phyloP scores from a whole-genome alignment of 2,888 invertebrate species.

The Onchidella celtica region DNA sequence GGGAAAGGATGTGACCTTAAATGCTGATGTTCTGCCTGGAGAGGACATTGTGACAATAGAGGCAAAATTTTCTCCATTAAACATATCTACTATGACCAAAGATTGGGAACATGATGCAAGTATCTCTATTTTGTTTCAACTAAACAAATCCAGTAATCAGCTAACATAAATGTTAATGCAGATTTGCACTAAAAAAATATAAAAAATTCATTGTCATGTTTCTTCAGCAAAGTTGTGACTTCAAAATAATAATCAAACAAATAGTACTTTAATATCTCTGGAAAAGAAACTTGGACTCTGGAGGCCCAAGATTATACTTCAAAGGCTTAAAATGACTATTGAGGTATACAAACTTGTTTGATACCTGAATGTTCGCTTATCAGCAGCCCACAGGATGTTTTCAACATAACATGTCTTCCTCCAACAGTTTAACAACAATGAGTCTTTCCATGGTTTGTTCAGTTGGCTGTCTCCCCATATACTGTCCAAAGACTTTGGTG shows the following conservation, averaged over 20 bases:
- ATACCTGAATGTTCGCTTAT: too few relatives aligned
- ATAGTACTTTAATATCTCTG: too few relatives aligned
- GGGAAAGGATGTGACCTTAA: background rate
- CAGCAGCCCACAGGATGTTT: too few relatives aligned
- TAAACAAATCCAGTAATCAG: background rate
- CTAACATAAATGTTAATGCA: background rate
- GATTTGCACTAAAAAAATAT: too few relatives aligned
- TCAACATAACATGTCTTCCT: too few relatives aligned
- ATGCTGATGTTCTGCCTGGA: conserved; percentile 4
- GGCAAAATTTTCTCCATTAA: conserved; percentile 24
- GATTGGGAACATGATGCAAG: conserved; percentile 46
- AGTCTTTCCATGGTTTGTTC: conserved; percentile 44
- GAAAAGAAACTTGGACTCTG: too few relatives aligned
- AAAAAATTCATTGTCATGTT: too few relatives aligned
- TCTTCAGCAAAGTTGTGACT: too few relatives aligned
- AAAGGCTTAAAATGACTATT: too few relatives aligned
- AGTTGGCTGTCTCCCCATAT: conserved; percentile 29
- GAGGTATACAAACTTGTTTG: too few relatives aligned
- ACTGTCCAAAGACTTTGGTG: conserved; percentile 60
- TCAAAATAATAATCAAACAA: too few relatives aligned
- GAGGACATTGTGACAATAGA: conserved; percentile 31
- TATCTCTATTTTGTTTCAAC: background rate
- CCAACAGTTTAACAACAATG: conserved; percentile 30
- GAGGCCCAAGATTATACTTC: too few relatives aligned
- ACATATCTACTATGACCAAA: conserved; percentile 45